Base-by-base conservation (phyloP, 2,113 vertebrate species). In the Holacanthus passer region DNA sequence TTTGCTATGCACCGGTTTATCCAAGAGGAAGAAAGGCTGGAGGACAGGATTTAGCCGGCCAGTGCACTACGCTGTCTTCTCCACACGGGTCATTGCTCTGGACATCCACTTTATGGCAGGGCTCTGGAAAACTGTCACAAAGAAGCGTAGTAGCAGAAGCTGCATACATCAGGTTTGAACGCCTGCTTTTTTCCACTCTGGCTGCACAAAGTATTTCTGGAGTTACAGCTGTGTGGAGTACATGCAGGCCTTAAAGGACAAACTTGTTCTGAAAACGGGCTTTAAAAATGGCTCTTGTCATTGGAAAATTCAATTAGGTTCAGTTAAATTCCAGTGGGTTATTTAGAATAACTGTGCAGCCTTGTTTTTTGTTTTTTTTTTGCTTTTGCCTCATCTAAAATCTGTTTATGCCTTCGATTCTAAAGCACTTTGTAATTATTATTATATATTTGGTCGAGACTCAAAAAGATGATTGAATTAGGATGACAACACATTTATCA, bases 1-100 rank as follows among this genome's bases (percentile, higher is more conserved):
- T 87, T 93, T 83, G 88, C 70, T 64, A 69, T 84, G 79, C 85
- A 77, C 45, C 48, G 48, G 85, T 91, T 91, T 85, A 92, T 92
- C 89, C 88, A 88, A 92, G 86, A 89, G 87, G 91, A 91, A 92
- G 83, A 88, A 85, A 86, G 53, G 88, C 92, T 83, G 70, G 81
- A 75, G 89, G 92, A 89, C 81, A 82, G 69, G 89, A 87, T 89
- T 92, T 87, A 82, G 84, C 71, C 50, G 74, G 79, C 83, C 83
- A 84, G 81, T 73, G 78, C 82, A 74, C 48, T 70, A 22, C 29
- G 76, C 76, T 45, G 82, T 89, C 85, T 86, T 86, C 76, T 79
- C 82, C 73, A 39, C 81, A 88, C 24, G 91, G 91, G 90, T 93
- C 92, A 91, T 59, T 89, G 91, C 81, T 82, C 70, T 70, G 82